Base-by-base conservation (phyloP, 2,797 vertebrate species). In the Pipistrellus pipistrellus region DNA sequence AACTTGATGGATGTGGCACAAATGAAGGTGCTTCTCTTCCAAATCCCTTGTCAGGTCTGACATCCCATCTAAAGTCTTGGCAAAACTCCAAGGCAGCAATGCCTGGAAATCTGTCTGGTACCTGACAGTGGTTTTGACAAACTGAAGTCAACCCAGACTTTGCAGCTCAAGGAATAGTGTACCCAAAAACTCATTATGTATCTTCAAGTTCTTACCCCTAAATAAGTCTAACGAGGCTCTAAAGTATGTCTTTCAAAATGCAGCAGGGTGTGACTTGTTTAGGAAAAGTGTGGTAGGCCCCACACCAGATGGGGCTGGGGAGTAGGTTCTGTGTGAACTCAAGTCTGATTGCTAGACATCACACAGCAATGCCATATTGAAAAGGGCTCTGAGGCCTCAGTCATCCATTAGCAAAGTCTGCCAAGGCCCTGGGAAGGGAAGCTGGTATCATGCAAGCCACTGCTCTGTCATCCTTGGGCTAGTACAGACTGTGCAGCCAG, bases 381-480 rank as follows among this genome's bases (percentile, higher is more conserved):
- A 38, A 82, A 85, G 64, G 9, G 1, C 84, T 83, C 27, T 35
- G n/a, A 83, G 35, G 9, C 17, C 76, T 76, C 77, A 81, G 46
- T 80, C 13, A 30, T 85, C 88, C 68, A 17, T 86, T 11, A 71
- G 12, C 12, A n/a, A 51, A 13, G 23, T 77, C 71, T 27, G 11
- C 14, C 6, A 30, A 53, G 73, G 57, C 55, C 20, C 14, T 9
- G n/a, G 53, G 18, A 83, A 90, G 30, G 44, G 32, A 13, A 38
- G 66, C 27, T 11, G n/a, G 53, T 38, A 48, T 53, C 51, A 75
- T 46, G 48, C 25, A 83, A 62, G 71, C 6, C 23, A 30, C 68
- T 85, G 38, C 68, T 92, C 92, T 92, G 62, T 94, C 57, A 77
- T 64, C 25, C 41, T 38, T 85, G 76, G 57, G 21, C 41, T 82